Conservation (phyloP, 2,797 vertebrate species). For the Euthynnus affinis region DNA sequence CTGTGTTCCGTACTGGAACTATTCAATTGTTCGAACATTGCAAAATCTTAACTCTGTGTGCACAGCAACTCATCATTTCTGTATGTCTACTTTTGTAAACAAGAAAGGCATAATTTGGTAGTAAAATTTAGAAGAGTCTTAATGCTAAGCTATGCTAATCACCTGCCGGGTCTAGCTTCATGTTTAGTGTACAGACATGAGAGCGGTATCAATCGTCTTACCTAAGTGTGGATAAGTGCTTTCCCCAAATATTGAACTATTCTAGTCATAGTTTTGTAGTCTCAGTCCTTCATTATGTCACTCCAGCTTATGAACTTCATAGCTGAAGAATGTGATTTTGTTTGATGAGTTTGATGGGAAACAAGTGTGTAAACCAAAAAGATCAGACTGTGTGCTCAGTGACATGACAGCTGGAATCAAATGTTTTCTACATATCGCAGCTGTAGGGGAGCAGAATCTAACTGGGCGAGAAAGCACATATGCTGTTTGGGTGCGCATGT, state of each 20-base stretch:
- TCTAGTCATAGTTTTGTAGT: not conserved
- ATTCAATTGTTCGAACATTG: no score
- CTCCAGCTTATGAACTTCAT: not conserved
- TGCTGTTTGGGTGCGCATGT: slow-evolving; percentile 45
- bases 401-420: slow-evolving; percentile 49
- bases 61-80: no score
- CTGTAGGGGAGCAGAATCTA: slow-evolving; percentile 38
- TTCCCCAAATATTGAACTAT: not conserved
- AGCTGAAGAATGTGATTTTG: slow-evolving; percentile 1
- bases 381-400: slow-evolving; percentile 28
- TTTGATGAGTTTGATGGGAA: slow-evolving; percentile 8
- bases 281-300: not conserved
- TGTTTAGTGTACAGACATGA: not conserved
- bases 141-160: no score
- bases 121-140: not conserved
- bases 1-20: no score
- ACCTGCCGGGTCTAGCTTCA: not conserved
- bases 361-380: slow-evolving; percentile 20
- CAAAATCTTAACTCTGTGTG: no score
- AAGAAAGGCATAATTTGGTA: no score
- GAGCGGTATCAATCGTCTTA: not conserved
- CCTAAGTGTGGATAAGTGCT: not conserved
- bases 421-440: slow-evolving; percentile 34
- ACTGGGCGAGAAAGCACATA: slow-evolving; percentile 49
- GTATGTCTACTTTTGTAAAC: no score